These are phyloP conservation scores for Pachydiplax longipennis DNA, from an alignment of 2,888 invertebrate genomes.

Conservation along the genomic window DNA sequence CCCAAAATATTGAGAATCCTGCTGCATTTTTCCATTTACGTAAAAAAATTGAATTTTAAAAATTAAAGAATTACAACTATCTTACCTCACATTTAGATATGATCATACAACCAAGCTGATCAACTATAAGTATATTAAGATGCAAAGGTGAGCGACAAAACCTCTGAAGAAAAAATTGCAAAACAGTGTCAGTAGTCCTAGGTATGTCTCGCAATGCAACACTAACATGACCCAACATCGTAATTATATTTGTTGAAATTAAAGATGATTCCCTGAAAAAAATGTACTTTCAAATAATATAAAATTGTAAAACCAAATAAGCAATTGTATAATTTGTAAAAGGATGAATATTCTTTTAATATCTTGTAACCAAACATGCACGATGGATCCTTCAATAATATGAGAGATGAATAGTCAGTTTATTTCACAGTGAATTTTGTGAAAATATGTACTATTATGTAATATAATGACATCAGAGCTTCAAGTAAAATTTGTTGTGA, in stretches of 20 bases:
- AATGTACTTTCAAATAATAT: too few relatives aligned
- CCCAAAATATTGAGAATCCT: neutral
- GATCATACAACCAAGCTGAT: conserved; percentile 97
- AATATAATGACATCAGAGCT: too few relatives aligned
- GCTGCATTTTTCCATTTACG: neutral
- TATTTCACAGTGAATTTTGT: too few relatives aligned
- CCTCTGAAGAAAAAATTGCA: conserved; percentile 95
- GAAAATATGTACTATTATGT: too few relatives aligned
- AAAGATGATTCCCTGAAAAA: conserved; percentile 84
- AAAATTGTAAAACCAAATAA: conserved; percentile 48
- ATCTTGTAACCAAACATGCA: neutral
- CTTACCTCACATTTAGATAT: conserved; percentile 88
- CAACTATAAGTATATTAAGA: conserved; percentile 92
- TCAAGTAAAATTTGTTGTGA: too few relatives aligned
- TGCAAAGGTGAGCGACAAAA: conserved; percentile 93
- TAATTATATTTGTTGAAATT: conserved; percentile 95
- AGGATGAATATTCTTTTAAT: neutral
- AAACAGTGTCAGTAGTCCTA: conserved; percentile 91
- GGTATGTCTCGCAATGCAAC: conserved; percentile 92
- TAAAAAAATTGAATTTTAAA: neutral
- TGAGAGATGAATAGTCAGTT: too few relatives aligned
- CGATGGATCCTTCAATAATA: too few relatives aligned
- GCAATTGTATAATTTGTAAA: neutral
- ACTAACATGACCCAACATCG: conserved; percentile 96
- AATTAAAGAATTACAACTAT: conserved; percentile 54